A percentile compares a stretch with the other conserved stretches of the same genome.
Evolutionary conservation across 2,113 vertebrate species (phyloP).

Genomic region (Thalassoma bifasciatum): DNA sequence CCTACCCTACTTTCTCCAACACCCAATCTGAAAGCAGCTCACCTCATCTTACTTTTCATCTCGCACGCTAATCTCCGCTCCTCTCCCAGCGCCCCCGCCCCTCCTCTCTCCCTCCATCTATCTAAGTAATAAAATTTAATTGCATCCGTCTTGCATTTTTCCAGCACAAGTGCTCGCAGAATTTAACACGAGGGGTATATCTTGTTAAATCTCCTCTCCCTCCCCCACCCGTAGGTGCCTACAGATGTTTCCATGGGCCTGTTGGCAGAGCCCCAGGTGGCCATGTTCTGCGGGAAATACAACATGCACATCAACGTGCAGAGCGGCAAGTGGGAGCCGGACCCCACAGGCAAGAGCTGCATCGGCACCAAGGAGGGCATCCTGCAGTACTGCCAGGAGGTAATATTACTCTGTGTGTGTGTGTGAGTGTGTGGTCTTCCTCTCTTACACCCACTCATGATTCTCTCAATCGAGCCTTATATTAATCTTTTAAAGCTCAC

Average conservation of each 20-base stretch:
- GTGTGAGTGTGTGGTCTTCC: background rate
- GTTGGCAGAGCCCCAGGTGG: constrained; percentile 95
- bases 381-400: constrained; percentile 97
- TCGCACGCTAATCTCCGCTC: no score
- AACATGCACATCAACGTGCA: constrained; percentile 99
- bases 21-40: no score
- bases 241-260: constrained; percentile 92
- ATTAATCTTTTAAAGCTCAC: constrained; percentile 12
- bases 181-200: constrained; percentile 28
- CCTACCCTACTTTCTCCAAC: no score
- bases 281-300: constrained; percentile 97
- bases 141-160: constrained; percentile 53
- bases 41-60: no score
- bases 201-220: constrained; percentile 35
- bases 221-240: constrained; percentile 85
- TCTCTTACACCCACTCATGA: no score
- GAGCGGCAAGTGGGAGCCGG: constrained; percentile 95
- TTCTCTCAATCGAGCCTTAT: no score
- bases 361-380: constrained; percentile 95
- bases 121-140: no score
- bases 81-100: no score
- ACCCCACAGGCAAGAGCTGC: constrained; percentile 93
- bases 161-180: constrained; percentile 27
- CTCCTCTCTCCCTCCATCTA: no score
- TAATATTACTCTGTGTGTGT: constrained; percentile 61